phyloP scores from a whole-genome alignment of 2,888 invertebrate genomes.

The Rugalucina vietnamica region DNA sequence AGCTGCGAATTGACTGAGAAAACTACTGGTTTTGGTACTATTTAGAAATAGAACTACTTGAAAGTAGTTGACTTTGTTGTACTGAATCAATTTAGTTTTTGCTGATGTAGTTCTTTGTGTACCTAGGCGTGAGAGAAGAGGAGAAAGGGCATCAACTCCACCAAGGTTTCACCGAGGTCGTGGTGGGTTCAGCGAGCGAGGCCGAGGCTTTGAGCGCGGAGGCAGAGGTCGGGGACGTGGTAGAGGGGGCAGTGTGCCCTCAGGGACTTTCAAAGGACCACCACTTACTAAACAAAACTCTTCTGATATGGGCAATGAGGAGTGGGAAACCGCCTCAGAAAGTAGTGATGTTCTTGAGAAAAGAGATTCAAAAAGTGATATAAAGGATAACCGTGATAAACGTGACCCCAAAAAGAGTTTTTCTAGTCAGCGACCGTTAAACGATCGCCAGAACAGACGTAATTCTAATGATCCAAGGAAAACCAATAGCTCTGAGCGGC shows the following conservation, averaged over 20 bases:
- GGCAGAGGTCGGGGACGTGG: conserved; percentile 80
- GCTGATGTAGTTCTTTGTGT: not conserved
- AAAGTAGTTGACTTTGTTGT: too few relatives aligned
- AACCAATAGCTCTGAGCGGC: conserved; percentile 60
- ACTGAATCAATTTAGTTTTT: too few relatives aligned
- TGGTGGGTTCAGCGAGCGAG: conserved; percentile 54
- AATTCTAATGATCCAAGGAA: conserved; percentile 57
- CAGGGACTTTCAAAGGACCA: conserved; percentile 73
- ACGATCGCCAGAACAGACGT: conserved; percentile 80
- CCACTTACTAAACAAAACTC: conserved; percentile 82
- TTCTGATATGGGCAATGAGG: conserved; percentile 82
- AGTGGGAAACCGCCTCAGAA: conserved; percentile 92
- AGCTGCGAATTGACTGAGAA: too few relatives aligned
- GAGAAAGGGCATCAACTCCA: conserved; percentile 75
- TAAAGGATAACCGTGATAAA: conserved; percentile 71
- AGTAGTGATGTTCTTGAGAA: conserved; percentile 87
- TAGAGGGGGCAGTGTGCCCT: conserved; percentile 84
- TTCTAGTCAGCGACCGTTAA: conserved; percentile 83
- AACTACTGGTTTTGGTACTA: too few relatives aligned
- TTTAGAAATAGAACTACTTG: too few relatives aligned
- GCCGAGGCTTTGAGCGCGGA: conserved; percentile 78
- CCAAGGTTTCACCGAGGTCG: conserved; percentile 72
- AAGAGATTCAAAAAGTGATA: conserved; percentile 78
- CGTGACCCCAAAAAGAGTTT: conserved; percentile 82
- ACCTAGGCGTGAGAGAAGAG: conserved; percentile 66